phyloP scores from a whole-genome alignment of 2,888 invertebrate genomes.

The Spicauda simplicius region DNA sequence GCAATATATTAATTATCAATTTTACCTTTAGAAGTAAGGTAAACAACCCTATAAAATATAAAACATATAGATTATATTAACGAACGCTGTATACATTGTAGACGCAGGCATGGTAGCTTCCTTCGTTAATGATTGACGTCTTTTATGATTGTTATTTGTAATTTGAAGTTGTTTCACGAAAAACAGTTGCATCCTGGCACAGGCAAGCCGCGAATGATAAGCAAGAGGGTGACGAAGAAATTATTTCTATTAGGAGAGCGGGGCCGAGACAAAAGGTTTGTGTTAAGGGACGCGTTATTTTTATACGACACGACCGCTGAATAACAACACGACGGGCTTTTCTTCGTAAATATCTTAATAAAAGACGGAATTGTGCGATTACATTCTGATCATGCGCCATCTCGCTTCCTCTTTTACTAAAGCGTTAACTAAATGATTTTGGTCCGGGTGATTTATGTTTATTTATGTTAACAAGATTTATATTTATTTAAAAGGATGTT shows the following conservation, averaged over 20 bases:
- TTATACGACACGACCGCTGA: constrained; percentile 75
- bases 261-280: constrained; percentile 75
- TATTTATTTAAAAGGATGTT: constrained; percentile 66
- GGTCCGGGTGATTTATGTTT: constrained; percentile 69
- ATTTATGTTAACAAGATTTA: constrained; percentile 62
- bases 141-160: background rate
- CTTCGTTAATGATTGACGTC: background rate
- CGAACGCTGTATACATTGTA: too few species aligned
- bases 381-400: constrained; percentile 77
- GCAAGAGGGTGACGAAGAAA: constrained; percentile 68
- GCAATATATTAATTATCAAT: too few species aligned
- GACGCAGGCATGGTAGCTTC: too few species aligned
- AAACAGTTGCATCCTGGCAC: constrained; percentile 79
- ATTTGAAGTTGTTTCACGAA: constrained; percentile 75
- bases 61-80: too few species aligned
- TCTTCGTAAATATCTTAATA: constrained; percentile 81
- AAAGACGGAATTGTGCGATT: constrained; percentile 72
- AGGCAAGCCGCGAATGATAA: constrained; percentile 77
- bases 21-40: too few species aligned
- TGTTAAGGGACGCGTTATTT: constrained; percentile 79
- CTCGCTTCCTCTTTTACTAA: constrained; percentile 70
- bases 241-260: constrained; percentile 66
- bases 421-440: constrained; percentile 64
- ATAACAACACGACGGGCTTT: constrained; percentile 73
- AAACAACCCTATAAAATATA: too few species aligned